Conservation (phyloP, 2,797 vertebrate genomes). For the Xyrichtys novacula region DNA sequence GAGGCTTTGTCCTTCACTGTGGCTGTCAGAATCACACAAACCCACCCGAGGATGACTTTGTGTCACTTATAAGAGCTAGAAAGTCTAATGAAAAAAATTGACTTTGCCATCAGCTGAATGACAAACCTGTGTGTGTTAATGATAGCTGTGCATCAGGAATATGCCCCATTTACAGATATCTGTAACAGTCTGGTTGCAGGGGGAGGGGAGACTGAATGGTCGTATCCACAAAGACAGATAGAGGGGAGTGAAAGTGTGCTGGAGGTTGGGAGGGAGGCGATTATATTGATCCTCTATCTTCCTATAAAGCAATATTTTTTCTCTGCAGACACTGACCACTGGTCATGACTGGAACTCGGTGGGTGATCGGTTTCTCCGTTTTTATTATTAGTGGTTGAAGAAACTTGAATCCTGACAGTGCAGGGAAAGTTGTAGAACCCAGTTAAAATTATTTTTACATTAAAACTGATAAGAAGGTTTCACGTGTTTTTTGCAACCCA, state of each 20-base stretch:
- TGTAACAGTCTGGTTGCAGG: slow-evolving; percentile 20
- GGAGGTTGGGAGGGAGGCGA: slow-evolving; percentile 13
- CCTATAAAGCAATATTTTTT: slow-evolving; percentile 44
- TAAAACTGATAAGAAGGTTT: too few species aligned
- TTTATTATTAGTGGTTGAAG: slow-evolving; percentile 10
- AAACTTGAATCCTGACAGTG: neutral
- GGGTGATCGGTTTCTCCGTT: slow-evolving; percentile 26
- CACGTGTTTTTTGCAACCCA: too few species aligned
- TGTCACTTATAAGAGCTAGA: slow-evolving; percentile 14
- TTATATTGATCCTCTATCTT: slow-evolving; percentile 61
- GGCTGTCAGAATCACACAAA: slow-evolving; percentile 19
- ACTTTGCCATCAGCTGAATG: slow-evolving; percentile 34
- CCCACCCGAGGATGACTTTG: slow-evolving; percentile 12
- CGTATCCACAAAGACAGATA: slow-evolving; percentile 46
- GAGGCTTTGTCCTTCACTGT: slow-evolving; percentile 11
- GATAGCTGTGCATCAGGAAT: slow-evolving; percentile 29
- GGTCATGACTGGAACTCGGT: neutral
- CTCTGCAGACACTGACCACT: slow-evolving; percentile 26
- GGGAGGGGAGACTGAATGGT: slow-evolving; percentile 8
- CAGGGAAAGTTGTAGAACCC: neutral
- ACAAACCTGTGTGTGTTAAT: slow-evolving; percentile 36
- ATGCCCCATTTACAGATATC: slow-evolving; percentile 14
- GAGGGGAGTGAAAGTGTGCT: slow-evolving; percentile 25
- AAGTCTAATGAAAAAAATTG: slow-evolving; percentile 25
- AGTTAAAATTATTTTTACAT: too few species aligned